Base-by-base conservation (phyloP, 2,113 vertebrate species). In the Oplegnathus fasciatus region DNA sequence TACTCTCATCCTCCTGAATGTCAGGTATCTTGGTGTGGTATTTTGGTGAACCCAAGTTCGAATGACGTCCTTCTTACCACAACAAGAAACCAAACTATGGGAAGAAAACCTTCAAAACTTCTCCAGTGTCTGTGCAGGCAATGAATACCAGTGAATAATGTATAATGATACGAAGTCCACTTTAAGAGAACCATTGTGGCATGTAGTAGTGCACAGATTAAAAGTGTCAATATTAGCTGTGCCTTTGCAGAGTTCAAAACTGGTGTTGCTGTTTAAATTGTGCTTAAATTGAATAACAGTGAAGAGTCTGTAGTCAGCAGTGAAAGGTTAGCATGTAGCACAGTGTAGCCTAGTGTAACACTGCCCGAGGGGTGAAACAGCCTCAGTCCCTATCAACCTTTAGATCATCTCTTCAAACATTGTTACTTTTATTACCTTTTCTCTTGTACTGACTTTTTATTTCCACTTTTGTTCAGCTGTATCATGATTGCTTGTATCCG, bases 351-450 rank as follows among this genome's bases (percentile, higher is more conserved):
- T 44, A 14, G 15, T 54, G 18, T 30, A 46, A 34, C 55, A 22
- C 9, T 52, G 75, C 75, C 69, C 67, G 20, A 68, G 75, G 42
- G 37, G 22, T 37, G 26, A 44, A 68, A n/a, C 70, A 13, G 30
- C 10, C 55, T 64, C 64, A 54, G 4, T 72, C 40, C 11, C 6
- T 6, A 3, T 24, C 52, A 9, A 14, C 20, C 52, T 72, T 37
- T 6, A 62, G 37, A 66, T 71, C 13, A 40, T n/a, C 54, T 30
- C 37, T 57, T 75, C 17, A 54, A 32, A 71, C 9, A n/a, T 69
- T 10, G 6, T 24, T 20, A 48, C 44, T 62, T 75, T 55, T 24
- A 15, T 40, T 11, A 14, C 10, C 5, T 8, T 28, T 30, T 28
- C 26, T 46, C 28, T 52, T 72, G 11, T 14, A 44, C 20, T 28